phyloP scores from a whole-genome alignment of 2,888 invertebrate species.

The Patella ulyssiponensis region DNA sequence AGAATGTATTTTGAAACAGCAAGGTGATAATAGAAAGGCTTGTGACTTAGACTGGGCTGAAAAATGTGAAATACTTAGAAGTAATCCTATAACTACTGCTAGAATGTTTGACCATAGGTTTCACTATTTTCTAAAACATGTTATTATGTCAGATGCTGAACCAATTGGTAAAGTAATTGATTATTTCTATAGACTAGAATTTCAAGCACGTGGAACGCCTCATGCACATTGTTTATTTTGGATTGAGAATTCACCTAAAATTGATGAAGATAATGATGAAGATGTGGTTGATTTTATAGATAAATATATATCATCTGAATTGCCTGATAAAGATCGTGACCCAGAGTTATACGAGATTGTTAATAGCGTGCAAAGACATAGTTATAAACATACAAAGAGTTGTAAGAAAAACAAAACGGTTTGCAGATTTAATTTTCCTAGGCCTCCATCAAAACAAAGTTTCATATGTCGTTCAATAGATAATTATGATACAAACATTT shows the following conservation, averaged over 20 bases:
- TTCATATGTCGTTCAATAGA: slow-evolving; percentile 12
- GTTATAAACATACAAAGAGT: slow-evolving; percentile 34
- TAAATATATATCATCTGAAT: slow-evolving; percentile 36
- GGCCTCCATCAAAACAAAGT: slow-evolving; percentile 26
- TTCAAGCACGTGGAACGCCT: slow-evolving; percentile 42
- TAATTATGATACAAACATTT: not conserved
- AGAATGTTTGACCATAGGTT: slow-evolving; percentile 29
- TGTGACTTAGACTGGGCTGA: slow-evolving; percentile 25
- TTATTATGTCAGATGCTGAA: slow-evolving; percentile 17
- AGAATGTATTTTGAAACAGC: slow-evolving; percentile 20
- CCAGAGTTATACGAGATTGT: slow-evolving; percentile 40
- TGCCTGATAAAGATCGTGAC: slow-evolving; percentile 32
- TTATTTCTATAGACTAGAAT: slow-evolving; percentile 42
- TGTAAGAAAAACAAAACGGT: slow-evolving; percentile 32
- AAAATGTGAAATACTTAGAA: slow-evolving; percentile 23
- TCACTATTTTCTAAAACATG: slow-evolving; percentile 19
- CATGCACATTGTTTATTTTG: slow-evolving; percentile 42
- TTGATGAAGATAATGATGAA: slow-evolving; percentile 25
- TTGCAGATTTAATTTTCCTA: slow-evolving; percentile 43
- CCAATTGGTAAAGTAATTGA: slow-evolving; percentile 41
- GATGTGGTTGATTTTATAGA: slow-evolving; percentile 33
- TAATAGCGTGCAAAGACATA: slow-evolving; percentile 33
- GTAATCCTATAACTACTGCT: slow-evolving; percentile 27
- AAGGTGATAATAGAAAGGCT: slow-evolving; percentile 2
- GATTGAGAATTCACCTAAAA: slow-evolving; percentile 32